A percentile compares a stretch with the other conserved stretches of the same genome.
These are phyloP conservation scores for Myripristis jacobus DNA, from an alignment of 2,797 vertebrate species.

Conservation along the genomic window DNA sequence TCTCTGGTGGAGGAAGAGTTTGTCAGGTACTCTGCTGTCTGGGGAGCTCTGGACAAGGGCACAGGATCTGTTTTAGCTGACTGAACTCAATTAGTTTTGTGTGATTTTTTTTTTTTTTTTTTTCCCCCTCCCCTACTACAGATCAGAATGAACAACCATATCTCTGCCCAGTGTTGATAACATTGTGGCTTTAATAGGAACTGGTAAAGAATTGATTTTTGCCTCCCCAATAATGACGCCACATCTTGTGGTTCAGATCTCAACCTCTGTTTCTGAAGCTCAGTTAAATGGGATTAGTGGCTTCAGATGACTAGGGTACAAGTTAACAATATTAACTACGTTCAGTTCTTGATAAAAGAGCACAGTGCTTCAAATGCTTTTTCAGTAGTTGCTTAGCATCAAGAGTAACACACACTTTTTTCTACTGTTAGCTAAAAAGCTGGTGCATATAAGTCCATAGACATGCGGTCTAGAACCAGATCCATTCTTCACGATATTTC, in stretches of 20 bases:
- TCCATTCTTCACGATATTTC: no score
- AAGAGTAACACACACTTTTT: no score
- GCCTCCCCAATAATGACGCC: neutral
- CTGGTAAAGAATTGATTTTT: neutral
- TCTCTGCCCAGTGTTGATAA: neutral
- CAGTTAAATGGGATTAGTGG: neutral
- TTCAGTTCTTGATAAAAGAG: no score
- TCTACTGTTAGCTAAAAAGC: no score
- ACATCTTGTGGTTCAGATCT: neutral
- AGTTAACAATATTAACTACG: no score
- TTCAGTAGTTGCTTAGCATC: no score
- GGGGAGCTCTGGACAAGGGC: neutral
- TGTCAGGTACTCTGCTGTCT: constrained; percentile 83
- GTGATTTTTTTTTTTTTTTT: no score
- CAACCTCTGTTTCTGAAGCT: neutral
- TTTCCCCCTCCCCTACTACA: neutral
- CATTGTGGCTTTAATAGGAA: neutral
- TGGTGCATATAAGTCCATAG: neutral
- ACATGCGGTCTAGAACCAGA: neutral
- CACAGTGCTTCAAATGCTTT: no score
- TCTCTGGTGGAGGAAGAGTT: constrained; percentile 94
- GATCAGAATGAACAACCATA: neutral
- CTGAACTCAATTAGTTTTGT: constrained; percentile 16
- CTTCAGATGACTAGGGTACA: no score
- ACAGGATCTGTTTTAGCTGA: neutral